Evolutionary conservation across 2,888 invertebrate genomes (phyloP), one percentile per base, ranked within the genome.

Genomic region (Tetrapedia diversipes): DNA sequence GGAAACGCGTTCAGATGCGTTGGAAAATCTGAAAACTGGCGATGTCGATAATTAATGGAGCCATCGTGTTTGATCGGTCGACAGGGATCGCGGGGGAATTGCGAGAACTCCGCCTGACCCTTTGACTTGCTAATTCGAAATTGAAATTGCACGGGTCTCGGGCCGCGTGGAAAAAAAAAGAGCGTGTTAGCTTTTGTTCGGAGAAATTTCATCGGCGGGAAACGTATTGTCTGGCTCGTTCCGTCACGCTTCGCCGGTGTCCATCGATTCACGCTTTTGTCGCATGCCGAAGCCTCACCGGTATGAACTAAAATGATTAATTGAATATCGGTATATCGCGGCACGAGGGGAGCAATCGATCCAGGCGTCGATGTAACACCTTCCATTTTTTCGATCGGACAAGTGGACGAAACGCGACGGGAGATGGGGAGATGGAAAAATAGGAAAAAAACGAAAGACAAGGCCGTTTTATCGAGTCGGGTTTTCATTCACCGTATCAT

Each of bases 251-350:
- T 63, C 81, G 77, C 57, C 43, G 79, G 66, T 80, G 81, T 84
- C 81, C 86, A 86, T 80, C 82, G 82, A 80, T 86, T 84, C 84
- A 54, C 80, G 84, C 84, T 86, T 86, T 86, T 85, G 86, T 82
- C 84, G 83, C 78, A 41, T 54, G 65, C 56, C 72, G 72, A 84
- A 84, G 78, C 78, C 80, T 78, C 82, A 72, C 81, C n/a, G 69
- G 77, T 77, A 85, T 75, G 77, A 83, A 79, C 81, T 81, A 77
- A 86, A 84, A 85, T 84, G 84, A 84, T 84, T 84, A 84, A 84
- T 84, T 77, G 84, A 86, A 86, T 84, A 84, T 84, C 76, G 83
- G 81, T 80, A 81, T 70, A 81, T 85, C 81, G 76, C 64, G 56
- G 24, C 65, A 57, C 74, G 27, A 57, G 66, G n/a, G 61, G 51